Evolutionary conservation across 2,797 vertebrate species (phyloP), one percentile per base, ranked within the genome.

Genomic region (Poeciliopsis paucimaculata): DNA sequence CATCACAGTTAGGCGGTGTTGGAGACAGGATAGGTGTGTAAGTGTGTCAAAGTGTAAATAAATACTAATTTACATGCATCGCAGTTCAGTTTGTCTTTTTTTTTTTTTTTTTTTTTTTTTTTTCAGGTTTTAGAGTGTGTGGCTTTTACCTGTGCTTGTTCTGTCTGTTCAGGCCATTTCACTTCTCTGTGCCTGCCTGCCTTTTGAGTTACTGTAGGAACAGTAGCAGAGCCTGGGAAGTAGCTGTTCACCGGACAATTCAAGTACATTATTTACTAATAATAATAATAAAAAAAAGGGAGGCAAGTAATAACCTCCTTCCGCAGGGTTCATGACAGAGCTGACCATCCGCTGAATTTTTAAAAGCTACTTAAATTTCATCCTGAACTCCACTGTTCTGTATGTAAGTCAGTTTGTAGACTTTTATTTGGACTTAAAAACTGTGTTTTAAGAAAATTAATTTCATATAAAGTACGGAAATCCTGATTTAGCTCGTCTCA

Each of bases 111-210:
- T 47, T 18, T 46, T 15, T 46, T 13, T 47, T 49, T 46, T 4
- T 47, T 49, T 2, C 77, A 77, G n/a, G 18, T 80, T 68, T 26
- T 73, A 18, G 75, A 72, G 68, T 74, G 31, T 73, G 71, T 55
- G 62, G 82, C 77, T 86, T 86, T 89, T 51, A 81, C 77, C 84
- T 86, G 81, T 18, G 51, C 68, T 80, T 53, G 28, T 83, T 51
- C 49, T 71, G 73, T 85, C 73, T 90, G 84, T 79, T 79, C 72
- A 82, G 84, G 84, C 55, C 78, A 77, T 86, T 89, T 84, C 82
- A 85, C 82, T 75, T 87, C 80, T 83, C 71, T 49, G 82, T 45
- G 85, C 76, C 77, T 72, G 82, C 84, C 84, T 89, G 85, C 73
- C 39, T 77, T 72, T 72, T 89, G 75, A 78, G 86, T n/a, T 80